Percentiles rank a stretch among this genome's conserved stretches.
These are phyloP conservation scores for Tapirus terrestris DNA, from an alignment of 2,113 vertebrate species.

Conservation along the genomic window DNA sequence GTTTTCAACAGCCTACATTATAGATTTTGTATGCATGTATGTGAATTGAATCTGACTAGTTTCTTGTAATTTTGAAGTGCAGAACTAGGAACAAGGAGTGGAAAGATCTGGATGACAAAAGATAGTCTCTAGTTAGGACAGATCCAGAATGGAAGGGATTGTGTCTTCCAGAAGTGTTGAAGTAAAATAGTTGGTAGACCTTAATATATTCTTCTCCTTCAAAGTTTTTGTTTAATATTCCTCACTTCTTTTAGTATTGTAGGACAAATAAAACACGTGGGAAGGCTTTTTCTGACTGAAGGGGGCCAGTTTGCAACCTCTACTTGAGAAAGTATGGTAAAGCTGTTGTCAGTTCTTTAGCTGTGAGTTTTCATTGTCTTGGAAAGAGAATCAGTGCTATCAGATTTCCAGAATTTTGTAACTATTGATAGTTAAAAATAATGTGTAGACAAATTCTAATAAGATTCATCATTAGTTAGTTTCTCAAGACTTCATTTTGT, in stretches of 20 bases:
- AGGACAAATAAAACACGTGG: not conserved
- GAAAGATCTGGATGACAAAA: not conserved
- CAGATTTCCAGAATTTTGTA: constrained; percentile 34
- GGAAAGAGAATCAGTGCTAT: not conserved
- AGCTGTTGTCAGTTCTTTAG: constrained; percentile 48
- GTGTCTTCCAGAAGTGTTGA: not conserved
- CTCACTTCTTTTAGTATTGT: not conserved
- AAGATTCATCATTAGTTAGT: not conserved
- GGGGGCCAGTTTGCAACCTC: not conserved
- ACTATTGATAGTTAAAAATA: constrained; percentile 44
- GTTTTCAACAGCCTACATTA: not conserved
- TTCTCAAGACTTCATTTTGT: constrained; percentile 60
- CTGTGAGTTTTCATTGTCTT: constrained; percentile 36
- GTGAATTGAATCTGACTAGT: not conserved
- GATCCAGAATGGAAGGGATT: not conserved
- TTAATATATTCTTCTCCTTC: not conserved
- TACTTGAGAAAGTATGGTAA: constrained; percentile 49
- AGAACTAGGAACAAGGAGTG: not conserved
- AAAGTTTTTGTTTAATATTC: not conserved
- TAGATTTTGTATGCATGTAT: not conserved
- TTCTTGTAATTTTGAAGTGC: not conserved
- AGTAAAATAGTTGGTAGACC: not conserved
- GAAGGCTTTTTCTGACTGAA: not conserved
- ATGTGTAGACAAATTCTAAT: constrained; percentile 56
- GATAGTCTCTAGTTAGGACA: not conserved